Base-by-base conservation (phyloP, 2,797 vertebrate species). In the Acanthurus lineatus region DNA sequence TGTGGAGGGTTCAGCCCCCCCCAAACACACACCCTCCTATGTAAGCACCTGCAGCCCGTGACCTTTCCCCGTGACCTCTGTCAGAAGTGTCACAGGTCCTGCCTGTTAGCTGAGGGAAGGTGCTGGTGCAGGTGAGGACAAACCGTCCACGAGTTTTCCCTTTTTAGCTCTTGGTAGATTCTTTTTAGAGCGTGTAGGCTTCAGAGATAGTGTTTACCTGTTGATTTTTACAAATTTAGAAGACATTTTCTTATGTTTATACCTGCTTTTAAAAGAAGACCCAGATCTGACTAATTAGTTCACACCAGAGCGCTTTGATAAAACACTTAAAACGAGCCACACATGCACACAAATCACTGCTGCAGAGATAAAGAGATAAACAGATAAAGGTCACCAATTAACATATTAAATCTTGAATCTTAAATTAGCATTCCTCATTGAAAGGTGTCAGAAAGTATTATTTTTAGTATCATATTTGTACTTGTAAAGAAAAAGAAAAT, bases 91-190 rank as follows among this genome's bases (percentile, higher is more conserved):
- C 86, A 81, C 65, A 75, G 77, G 86, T 83, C 84, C 88, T 64
- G 87, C 91, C 86, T 83, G 85, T 52, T 86, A 60, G 54, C 77
- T 51, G 73, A 83, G 78, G 52, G 80, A 85, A 87, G 86, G 63
- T 88, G 82, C 74, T 68, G 77, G 73, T 80, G 86, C 88, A 94
- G 93, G 93, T 94, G 92, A 92, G 90, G 75, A 73, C 61, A 22
- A 56, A 75, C 38, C 42, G 25, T 6, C 20, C 40, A 62, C 22
- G 19, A 45, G 2, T 0, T 20, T 0, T n/a, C 28, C 32, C 28
- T 19, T 32, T 40, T 40, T 71, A 40, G 20, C 5, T 6, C 28
- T 32, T 12, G 5, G 35, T 82, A 81, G 79, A 59, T 20, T 28
- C 16, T 22, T n/a, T 47, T n/a, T 62, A 80, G 56, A 69, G 74